A percentile compares a stretch with the other conserved stretches of the same genome.
Conservation (phyloP, 2,113 vertebrate species). For the Sebastes schlegelii region DNA sequence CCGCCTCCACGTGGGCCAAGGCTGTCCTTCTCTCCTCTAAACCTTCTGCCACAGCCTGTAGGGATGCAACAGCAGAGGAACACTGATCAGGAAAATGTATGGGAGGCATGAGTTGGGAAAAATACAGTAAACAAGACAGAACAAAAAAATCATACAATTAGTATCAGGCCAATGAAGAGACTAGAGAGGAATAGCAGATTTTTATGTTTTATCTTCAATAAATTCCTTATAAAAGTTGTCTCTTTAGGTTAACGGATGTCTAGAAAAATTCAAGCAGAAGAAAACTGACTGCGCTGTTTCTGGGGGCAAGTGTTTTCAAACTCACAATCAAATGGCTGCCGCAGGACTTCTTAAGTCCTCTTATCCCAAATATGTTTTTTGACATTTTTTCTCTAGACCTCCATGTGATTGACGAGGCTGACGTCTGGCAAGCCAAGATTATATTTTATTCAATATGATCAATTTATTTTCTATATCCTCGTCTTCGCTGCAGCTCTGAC, state of each 20-base stretch:
- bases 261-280: not conserved
- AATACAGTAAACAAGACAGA: not conserved
- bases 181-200: not conserved
- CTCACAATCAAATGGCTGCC: slow-evolving; percentile 4
- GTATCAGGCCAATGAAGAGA: not conserved
- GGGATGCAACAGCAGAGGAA: not conserved
- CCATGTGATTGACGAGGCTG: slow-evolving; percentile 28
- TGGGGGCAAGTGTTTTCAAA: slow-evolving; percentile 17
- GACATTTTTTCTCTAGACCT: not conserved
- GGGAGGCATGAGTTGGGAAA: not conserved
- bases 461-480: slow-evolving; percentile 48
- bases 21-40: slow-evolving; percentile 81
- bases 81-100: not conserved
- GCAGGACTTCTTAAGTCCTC: not conserved
- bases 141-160: not conserved
- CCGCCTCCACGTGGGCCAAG: slow-evolving; percentile 87
- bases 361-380: not conserved
- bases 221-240: not conserved
- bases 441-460: slow-evolving; percentile 44
- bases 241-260: not conserved
- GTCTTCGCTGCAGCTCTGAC: slow-evolving; percentile 17
- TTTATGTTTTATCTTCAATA: not conserved
- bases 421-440: slow-evolving; percentile 43
- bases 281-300: slow-evolving; percentile 8
- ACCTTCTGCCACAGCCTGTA: slow-evolving; percentile 84